phyloP scores from a whole-genome alignment of 1,140 invertebrate species.

The Sinonovacula constricta region DNA sequence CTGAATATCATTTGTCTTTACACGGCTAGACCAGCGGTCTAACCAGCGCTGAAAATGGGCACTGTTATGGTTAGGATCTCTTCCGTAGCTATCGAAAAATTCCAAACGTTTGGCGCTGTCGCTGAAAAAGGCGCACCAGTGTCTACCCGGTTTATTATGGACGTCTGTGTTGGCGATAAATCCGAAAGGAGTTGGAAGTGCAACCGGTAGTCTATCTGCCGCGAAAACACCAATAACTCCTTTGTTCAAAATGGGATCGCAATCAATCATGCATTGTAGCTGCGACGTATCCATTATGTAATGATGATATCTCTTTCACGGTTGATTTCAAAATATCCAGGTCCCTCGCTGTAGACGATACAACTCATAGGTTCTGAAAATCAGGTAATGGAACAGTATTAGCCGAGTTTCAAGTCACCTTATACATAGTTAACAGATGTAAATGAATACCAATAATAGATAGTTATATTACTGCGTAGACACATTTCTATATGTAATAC shows the following conservation, averaged over 20 bases:
- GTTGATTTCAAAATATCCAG: conserved; percentile 20
- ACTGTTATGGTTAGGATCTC: not conserved
- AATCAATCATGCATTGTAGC: conserved; percentile 19
- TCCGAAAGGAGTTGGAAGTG: conserved; percentile 15
- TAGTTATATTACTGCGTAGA: not conserved
- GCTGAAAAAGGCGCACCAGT: conserved; percentile 30
- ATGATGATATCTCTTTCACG: conserved; percentile 36
- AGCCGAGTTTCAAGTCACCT: not conserved
- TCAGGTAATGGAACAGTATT: not conserved
- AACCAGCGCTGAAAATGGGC: conserved; percentile 1
- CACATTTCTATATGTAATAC: not conserved
- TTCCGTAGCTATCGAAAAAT: conserved; percentile 26
- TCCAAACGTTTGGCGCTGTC: conserved; percentile 6
- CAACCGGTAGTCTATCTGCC: conserved; percentile 16
- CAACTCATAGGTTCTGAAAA: conserved; percentile 31
- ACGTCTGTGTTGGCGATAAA: conserved; percentile 37
- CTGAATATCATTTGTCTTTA: conserved; percentile 1
- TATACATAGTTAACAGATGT: not conserved
- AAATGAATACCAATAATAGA: not conserved
- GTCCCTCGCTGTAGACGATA: conserved; percentile 29
- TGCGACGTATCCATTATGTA: conserved; percentile 23
- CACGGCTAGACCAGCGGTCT: not conserved
- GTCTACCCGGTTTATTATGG: not conserved
- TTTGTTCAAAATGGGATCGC: conserved; percentile 14
- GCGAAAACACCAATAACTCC: conserved; percentile 19